Conservation (phyloP, 2,113 vertebrate genomes). For the Falcunculus frontatus region DNA sequence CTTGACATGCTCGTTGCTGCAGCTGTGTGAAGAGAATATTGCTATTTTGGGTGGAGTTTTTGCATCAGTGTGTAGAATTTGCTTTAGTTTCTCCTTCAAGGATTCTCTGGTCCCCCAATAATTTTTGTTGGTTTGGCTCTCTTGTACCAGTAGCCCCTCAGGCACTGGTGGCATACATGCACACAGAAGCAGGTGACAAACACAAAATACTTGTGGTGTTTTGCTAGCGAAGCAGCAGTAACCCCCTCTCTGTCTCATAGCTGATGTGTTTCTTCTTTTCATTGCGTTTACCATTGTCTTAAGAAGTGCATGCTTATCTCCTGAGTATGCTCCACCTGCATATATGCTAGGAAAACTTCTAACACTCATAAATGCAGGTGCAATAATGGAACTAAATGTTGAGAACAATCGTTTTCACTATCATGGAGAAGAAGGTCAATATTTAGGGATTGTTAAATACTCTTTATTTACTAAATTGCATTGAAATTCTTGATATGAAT, state of each 20-base stretch:
- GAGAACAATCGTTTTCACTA: rapidly evolving
- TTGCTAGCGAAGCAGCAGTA: neutral
- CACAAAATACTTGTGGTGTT: neutral
- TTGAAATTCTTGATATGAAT: neutral
- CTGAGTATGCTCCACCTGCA: neutral
- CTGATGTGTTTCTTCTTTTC: neutral
- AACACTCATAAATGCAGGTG: neutral
- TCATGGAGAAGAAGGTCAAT: neutral
- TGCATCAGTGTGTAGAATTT: neutral
- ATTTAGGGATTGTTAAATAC: neutral
- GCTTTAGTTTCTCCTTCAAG: neutral
- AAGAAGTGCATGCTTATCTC: neutral
- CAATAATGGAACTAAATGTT: neutral
- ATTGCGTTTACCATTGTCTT: neutral
- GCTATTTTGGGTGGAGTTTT: neutral
- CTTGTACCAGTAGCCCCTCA: neutral
- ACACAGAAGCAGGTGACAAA: neutral
- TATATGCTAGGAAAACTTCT: neutral
- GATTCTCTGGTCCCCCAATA: neutral
- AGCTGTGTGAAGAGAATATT: neutral
- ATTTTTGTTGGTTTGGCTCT: neutral
- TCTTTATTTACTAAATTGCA: neutral
- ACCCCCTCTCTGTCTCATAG: neutral
- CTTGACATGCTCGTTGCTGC: neutral
- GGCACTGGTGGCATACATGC: neutral